Evolutionary conservation across 2,113 vertebrate species (phyloP).

Genomic region (Nerophis ophidion): DNA sequence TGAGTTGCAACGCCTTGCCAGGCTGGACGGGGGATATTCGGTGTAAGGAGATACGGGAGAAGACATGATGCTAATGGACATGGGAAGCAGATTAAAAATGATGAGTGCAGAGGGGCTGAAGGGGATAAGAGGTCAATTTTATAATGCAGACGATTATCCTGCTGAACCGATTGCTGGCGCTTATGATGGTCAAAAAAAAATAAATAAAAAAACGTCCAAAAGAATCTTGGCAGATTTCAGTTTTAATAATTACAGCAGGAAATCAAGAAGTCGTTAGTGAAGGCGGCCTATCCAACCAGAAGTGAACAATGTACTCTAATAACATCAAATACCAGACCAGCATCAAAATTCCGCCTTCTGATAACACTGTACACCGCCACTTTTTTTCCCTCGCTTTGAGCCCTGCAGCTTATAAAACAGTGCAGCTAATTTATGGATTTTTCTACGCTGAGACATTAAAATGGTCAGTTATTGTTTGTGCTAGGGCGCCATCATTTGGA

Average conservation of each 20-base stretch:
- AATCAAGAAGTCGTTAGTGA: no score
- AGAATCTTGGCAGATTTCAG: constrained; percentile 1
- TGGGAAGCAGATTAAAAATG: constrained; percentile 67
- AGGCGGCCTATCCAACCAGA: no score
- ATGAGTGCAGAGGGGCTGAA: constrained; percentile 46
- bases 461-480: no score
- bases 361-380: no score
- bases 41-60: background rate
- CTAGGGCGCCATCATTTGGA: no score
- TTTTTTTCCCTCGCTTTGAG: no score
- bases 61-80: constrained; percentile 56
- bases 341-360: no score
- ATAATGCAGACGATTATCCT: constrained; percentile 56
- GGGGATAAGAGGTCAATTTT: constrained; percentile 49
- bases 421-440: no score
- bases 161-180: constrained; percentile 35
- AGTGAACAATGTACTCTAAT: no score
- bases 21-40: constrained; percentile 1
- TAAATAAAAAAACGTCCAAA: constrained; percentile 1
- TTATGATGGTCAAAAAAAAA: constrained; percentile 17
- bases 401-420: no score
- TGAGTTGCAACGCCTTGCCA: background rate
- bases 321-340: no score
- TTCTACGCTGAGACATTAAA: no score
- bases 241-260: constrained; percentile 1